Conservation (phyloP, 1,140 invertebrate species). For the Ditylenchus dipsaci region DNA sequence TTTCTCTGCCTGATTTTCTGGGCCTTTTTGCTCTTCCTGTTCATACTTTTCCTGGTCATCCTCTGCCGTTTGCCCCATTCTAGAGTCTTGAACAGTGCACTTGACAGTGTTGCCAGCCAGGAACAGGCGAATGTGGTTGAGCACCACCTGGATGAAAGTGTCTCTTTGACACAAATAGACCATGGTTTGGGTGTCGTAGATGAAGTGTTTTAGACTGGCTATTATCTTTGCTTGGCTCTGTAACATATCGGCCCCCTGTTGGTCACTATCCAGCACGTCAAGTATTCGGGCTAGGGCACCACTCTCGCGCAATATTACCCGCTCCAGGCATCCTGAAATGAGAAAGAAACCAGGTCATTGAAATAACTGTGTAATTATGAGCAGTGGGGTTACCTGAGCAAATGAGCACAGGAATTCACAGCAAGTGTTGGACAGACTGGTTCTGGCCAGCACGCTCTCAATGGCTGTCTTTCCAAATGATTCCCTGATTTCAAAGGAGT, state of each 20-base stretch:
- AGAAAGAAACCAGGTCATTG: background rate
- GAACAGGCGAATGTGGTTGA: constrained; percentile 13
- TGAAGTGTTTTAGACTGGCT: constrained; percentile 20
- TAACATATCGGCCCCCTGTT: background rate
- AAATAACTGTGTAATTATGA: background rate
- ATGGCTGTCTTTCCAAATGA: constrained; percentile 23
- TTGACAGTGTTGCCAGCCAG: constrained; percentile 14
- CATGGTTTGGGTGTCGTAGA: constrained; percentile 10
- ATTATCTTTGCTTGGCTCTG: constrained; percentile 21
- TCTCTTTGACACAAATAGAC: constrained; percentile 18
- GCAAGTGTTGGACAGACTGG: background rate
- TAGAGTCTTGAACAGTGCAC: background rate
- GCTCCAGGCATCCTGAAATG: constrained; percentile 28
- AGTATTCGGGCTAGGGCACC: constrained; percentile 14
- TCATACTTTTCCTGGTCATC: background rate
- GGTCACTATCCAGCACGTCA: constrained; percentile 5
- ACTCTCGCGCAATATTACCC: constrained; percentile 11
- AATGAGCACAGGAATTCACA: constrained; percentile 33
- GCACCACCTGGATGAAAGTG: constrained; percentile 13
- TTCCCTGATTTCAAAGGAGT: constrained; percentile 31
- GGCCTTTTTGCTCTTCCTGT: background rate
- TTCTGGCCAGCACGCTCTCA: background rate
- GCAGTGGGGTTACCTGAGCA: constrained; percentile 4
- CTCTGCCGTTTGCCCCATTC: background rate
- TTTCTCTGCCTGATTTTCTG: too few species aligned